Base-by-base conservation (phyloP, 2,888 invertebrate species). In the Sabatieria punctata region DNA sequence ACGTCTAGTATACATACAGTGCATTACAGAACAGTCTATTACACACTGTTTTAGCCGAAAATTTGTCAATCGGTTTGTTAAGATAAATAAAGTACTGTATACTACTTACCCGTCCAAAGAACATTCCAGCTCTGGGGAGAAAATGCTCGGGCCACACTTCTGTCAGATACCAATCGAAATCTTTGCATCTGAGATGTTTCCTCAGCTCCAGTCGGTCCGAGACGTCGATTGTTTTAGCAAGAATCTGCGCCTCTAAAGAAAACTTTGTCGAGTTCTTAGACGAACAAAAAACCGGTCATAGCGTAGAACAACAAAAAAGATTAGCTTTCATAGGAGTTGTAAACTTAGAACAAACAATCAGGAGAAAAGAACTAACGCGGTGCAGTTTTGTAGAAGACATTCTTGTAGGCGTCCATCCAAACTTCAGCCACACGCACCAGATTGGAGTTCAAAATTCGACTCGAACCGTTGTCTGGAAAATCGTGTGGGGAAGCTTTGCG, bases 111-210 rank as follows among this genome's bases (percentile, higher is more conserved):
- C 82, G 78, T 30, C 93, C 95, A 63, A 95, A 85, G 71, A 85
- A 85, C 52, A 84, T 74, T 55, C 81, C 79, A 1, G 80, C 75
- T 25, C 77, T 79, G 0, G 95, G 95, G 60, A 95, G 82, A 66
- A 91, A 95, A 63, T 95, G 82, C 62, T 91, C 83, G 0, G 89
- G 89, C 85, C 93, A 97, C 23, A 97, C 77, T 59, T 83, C 84
- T 46, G 84, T 78, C 55, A 97, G 72, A 67, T 89, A 97, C 93
- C 93, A 93, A 44, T 78, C 75, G 61, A 93, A 93, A 55, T 76
- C 77, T 68, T 85, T 82, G 65, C 91, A 91, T 19, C 80, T 69
- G 33, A 89, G 70, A 52, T 72, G 74, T 51, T 80, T 73, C 41
- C 75, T 57, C 36, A 93, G 67, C 24, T 75, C 75, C 15, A 81